phyloP scores from a whole-genome alignment of 2,113 vertebrate species.

The Cyanoramphus novaezelandiae region DNA sequence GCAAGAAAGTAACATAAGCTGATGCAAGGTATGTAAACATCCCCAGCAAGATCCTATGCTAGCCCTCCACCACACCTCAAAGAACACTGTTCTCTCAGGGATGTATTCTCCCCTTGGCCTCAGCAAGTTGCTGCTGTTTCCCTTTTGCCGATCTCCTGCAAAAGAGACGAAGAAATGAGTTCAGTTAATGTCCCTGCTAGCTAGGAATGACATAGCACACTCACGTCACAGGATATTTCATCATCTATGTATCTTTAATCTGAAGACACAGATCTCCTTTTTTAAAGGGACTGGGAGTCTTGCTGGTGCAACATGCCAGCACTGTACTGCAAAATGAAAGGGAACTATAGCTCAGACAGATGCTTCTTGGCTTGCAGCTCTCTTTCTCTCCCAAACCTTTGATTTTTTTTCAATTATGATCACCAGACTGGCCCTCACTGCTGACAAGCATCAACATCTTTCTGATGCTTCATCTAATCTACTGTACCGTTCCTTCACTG shows the following conservation, averaged over 20 bases:
- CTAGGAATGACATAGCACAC: background rate
- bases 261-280: background rate
- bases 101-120: background rate
- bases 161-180: background rate
- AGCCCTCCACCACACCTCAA: background rate
- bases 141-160: background rate
- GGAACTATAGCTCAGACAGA: rapidly evolving
- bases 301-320: background rate
- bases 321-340: rapidly evolving
- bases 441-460: background rate
- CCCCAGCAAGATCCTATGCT: background rate
- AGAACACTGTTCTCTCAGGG: background rate
- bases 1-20: background rate
- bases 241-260: background rate
- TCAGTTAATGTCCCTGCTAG: background rate
- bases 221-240: rapidly evolving
- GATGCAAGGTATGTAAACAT: background rate
- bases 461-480: background rate
- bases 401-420: background rate
- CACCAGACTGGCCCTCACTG: background rate
- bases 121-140: background rate
- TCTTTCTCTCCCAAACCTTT: background rate
- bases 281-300: background rate
- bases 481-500: background rate
- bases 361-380: background rate